Conservation (phyloP, 2,113 vertebrate genomes). For the Gallinago media region DNA sequence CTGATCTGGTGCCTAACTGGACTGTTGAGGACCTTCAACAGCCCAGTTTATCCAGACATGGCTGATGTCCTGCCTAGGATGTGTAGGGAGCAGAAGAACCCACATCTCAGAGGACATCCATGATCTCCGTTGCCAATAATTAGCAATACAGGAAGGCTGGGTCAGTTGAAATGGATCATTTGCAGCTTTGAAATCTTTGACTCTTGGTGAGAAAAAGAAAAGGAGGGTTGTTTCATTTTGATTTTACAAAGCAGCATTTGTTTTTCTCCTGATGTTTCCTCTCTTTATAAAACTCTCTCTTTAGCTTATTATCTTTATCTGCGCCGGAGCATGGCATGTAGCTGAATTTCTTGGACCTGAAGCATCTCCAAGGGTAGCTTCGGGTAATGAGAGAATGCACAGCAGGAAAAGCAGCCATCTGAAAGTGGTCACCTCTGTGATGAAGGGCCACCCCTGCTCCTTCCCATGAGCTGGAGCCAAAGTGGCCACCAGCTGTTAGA, state of each 20-base stretch:
- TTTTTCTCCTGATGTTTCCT: background rate
- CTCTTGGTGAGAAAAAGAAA: background rate
- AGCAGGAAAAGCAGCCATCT: background rate
- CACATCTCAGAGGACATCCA: background rate
- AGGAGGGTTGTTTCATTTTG: background rate
- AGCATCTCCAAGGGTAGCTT: background rate
- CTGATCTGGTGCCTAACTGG: background rate
- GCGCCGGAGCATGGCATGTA: background rate
- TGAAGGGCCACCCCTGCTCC: background rate
- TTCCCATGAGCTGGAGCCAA: background rate
- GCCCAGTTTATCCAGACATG: background rate
- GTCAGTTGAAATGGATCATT: background rate
- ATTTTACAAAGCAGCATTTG: background rate
- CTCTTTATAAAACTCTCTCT: background rate
- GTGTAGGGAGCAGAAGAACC: background rate
- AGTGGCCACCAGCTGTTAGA: background rate
- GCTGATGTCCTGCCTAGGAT: background rate
- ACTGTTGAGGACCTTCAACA: background rate
- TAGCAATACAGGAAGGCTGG: background rate
- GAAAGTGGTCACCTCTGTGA: background rate
- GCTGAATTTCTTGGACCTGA: background rate
- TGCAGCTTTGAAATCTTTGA: background rate
- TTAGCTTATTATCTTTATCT: background rate
- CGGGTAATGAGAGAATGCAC: conserved; percentile 1
- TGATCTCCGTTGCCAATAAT: background rate